Evolutionary conservation across 1,140 invertebrate genomes (phyloP), one percentile per base, ranked within the genome.

Genomic region (Euwallacea similis): DNA sequence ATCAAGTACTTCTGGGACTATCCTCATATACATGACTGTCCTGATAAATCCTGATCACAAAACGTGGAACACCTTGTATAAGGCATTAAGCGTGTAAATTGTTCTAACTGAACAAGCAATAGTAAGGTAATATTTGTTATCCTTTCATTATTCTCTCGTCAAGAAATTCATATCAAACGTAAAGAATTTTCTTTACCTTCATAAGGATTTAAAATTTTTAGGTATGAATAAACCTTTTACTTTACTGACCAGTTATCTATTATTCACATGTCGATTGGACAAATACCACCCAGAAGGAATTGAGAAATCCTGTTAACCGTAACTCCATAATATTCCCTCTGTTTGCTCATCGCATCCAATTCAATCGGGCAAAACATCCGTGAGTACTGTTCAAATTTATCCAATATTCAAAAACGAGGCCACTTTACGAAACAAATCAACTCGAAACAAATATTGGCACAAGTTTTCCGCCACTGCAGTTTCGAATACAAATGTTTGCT

Each of bases 401-500:
- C 67, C 67, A 53, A 63, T 69, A 69, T 69, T 69, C 59, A 69
- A 69, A 62, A 69, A 69, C 58, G 46, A 54, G 61, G 62, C 69
- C 63, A 46, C 69, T 71, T 71, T 71, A 71, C 63, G 56, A 66
- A 74, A 68, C 59, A 74, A 74, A 74, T 74, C 69, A 72, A 68
- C 69, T 74, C 69, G 62, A 69, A 73, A 73, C 67, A 77, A 77
- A 77, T 76, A 77, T 76, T 77, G 66, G 69, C 74, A 74, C 75
- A 74, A 72, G 72, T 76, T 75, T 76, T 76, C 74, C 75, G 74
- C 76, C 74, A 69, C 72, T 76, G 68, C 72, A 72, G 64, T 73
- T 73, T 67, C 74, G 65, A 77, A 77, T 77, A 75, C 71, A 73
- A 73, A 75, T 77, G 76, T 77, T 77, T 77, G 74, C 74, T 73